A percentile compares a stretch with the other conserved stretches of the same genome.
Evolutionary conservation across 2,113 vertebrate genomes (phyloP).

Genomic region (Trematocara macrostoma): DNA sequence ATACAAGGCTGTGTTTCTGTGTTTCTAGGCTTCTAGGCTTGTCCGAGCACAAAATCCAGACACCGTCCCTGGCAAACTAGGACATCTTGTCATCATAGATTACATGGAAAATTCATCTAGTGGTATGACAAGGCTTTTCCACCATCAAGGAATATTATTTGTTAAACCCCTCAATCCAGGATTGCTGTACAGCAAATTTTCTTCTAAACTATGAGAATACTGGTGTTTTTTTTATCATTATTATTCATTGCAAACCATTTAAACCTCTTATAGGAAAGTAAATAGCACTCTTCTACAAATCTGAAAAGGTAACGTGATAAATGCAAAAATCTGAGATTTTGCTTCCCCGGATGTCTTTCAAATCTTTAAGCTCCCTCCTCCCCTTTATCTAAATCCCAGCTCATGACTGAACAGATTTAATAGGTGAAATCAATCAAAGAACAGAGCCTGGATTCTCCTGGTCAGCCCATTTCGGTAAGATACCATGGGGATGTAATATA

Average conservation of each 20-base stretch:
- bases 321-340: not conserved
- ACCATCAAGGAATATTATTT: not conserved
- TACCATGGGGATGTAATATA: conserved; percentile 20
- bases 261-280: not conserved
- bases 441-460: conserved; percentile 20
- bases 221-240: not conserved
- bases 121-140: conserved; percentile 25
- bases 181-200: not conserved
- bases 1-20: not conserved
- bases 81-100: conserved; percentile 22
- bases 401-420: conserved; percentile 33
- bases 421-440: conserved; percentile 45
- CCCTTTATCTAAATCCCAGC: conserved; percentile 15
- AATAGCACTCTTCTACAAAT: not conserved
- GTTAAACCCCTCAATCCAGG: not conserved
- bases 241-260: not conserved
- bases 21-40: no score
- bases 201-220: not conserved
- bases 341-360: not conserved
- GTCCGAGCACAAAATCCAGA: not conserved
- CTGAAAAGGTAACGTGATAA: not conserved
- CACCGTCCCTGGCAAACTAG: not conserved
- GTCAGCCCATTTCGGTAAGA: not conserved
- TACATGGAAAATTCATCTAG: not conserved
- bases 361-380: not conserved